Percentiles rank a stretch among this genome's conserved stretches.
Evolutionary conservation across 2,797 vertebrate genomes (phyloP).

Genomic region (Micrastur ruficollis): DNA sequence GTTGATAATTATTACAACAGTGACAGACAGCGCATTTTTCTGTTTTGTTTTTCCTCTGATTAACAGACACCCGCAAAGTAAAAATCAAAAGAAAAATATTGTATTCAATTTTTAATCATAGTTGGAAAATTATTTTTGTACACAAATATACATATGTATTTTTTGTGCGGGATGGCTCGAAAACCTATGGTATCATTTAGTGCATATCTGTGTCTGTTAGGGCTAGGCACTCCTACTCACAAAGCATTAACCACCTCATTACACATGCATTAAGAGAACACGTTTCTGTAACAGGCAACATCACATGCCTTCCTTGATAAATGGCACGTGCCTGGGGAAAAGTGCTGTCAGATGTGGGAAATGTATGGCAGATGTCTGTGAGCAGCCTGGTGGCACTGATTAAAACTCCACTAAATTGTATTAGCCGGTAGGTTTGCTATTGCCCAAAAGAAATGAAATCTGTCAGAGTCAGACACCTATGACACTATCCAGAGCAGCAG

Average conservation of each 20-base stretch:
- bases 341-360: background rate
- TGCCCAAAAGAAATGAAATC: background rate
- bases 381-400: slow-evolving; percentile 12
- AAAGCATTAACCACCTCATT: slow-evolving; percentile 19
- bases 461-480: background rate
- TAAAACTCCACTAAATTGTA: background rate
- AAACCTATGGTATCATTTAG: background rate
- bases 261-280: slow-evolving; percentile 1
- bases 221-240: background rate
- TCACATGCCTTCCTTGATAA: background rate
- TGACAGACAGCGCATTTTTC: background rate
- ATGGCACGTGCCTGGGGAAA: slow-evolving; percentile 26
- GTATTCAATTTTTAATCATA: background rate
- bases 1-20: background rate
- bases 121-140: background rate
- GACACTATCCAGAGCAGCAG: background rate
- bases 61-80: background rate
- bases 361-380: slow-evolving; percentile 14
- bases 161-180: background rate
- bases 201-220: background rate
- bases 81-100: background rate
- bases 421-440: background rate
- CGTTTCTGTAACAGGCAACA: background rate
- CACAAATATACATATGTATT: background rate
- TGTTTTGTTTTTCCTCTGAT: background rate